These are phyloP conservation scores for Diadema setosum DNA, from an alignment of 35 echinoderm and acorn worm species.

Conservation along the genomic window DNA sequence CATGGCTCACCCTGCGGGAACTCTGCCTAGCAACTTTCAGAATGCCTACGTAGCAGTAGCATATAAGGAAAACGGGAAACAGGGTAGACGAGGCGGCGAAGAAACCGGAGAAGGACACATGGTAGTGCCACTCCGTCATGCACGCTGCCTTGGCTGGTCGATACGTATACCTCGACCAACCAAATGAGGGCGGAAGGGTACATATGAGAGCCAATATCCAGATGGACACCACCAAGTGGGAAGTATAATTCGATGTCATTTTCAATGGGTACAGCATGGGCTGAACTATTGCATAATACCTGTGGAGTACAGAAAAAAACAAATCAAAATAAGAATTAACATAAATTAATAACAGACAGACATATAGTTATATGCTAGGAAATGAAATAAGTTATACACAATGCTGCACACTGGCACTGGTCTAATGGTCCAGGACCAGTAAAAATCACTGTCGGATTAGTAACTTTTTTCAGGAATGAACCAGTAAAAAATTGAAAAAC, in stretches of 20 bases:
- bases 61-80: constrained; percentile 50
- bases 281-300: constrained; percentile 90
- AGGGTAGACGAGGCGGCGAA: constrained; percentile 48
- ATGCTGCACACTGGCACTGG: no score
- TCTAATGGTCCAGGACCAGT: no score
- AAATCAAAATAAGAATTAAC: not conserved
- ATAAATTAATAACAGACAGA: no score
- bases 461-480: no score
- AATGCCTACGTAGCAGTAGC: constrained; percentile 69
- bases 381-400: no score
- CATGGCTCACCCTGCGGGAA: constrained; percentile 64
- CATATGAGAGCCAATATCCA: constrained; percentile 69
- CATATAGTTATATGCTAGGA: no score
- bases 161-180: constrained; percentile 81
- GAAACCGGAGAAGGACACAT: constrained; percentile 71
- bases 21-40: constrained; percentile 60
- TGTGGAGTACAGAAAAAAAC: constrained; percentile 16
- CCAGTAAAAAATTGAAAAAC: no score
- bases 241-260: constrained; percentile 59
- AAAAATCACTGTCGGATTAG: no score
- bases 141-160: constrained; percentile 42
- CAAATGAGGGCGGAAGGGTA: constrained; percentile 76
- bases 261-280: constrained; percentile 86
- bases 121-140: constrained; percentile 67
- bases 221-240: constrained; percentile 37